phyloP scores from a whole-genome alignment of 2,113 vertebrate species.

The Egretta garzetta region DNA sequence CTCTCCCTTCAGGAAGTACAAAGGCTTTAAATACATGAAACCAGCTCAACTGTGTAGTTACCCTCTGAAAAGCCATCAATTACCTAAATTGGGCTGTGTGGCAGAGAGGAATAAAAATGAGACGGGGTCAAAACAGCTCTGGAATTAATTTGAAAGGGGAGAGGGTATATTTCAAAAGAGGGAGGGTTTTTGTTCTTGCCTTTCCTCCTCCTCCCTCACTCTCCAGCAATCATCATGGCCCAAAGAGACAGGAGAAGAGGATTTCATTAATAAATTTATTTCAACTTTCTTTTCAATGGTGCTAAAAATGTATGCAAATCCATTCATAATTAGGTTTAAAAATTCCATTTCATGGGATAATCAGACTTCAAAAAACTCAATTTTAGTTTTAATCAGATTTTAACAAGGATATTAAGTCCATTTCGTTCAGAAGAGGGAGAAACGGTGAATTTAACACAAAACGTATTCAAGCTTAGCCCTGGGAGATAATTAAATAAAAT shows the following conservation, averaged over 20 bases:
- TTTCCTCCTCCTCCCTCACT: neutral
- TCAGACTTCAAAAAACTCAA: constrained; percentile 88
- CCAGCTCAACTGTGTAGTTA: neutral
- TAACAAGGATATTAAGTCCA: constrained; percentile 85
- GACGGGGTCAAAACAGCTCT: neutral
- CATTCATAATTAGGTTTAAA: constrained; percentile 85
- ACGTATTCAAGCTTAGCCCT: constrained; percentile 84
- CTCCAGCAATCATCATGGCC: constrained; percentile 42
- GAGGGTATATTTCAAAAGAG: neutral
- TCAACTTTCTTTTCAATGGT: constrained; percentile 79
- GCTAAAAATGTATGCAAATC: constrained; percentile 87
- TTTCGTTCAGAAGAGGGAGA: constrained; percentile 79
- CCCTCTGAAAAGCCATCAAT: constrained; percentile 12
- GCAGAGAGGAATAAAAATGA: neutral
- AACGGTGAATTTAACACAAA: constrained; percentile 84
- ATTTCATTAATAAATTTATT: constrained; percentile 88
- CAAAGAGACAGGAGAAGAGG: constrained; percentile 69
- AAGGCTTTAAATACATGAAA: constrained; percentile 8
- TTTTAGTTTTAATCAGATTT: constrained; percentile 89
- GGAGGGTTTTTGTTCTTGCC: neutral
- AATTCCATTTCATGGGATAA: constrained; percentile 89
- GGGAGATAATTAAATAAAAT: constrained; percentile 88
- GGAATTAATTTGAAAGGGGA: neutral
- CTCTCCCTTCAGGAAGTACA: neutral
- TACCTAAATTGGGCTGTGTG: neutral